Evolutionary conservation across 2,888 invertebrate species (phyloP).

Genomic region (Dendrolimus pini): DNA sequence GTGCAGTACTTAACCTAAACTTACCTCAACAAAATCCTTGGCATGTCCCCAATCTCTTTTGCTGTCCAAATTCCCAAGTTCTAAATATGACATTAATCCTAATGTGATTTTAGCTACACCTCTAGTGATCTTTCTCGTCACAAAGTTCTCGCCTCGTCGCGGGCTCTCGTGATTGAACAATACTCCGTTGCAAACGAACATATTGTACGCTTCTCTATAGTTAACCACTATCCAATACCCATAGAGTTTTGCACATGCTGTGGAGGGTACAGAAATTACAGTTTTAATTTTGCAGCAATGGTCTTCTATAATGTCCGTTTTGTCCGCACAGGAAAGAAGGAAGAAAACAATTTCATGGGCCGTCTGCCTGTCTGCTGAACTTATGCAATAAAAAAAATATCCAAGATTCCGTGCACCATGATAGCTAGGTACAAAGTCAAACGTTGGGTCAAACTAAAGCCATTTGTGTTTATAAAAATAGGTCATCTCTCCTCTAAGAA

Average conservation of each 20-base stretch:
- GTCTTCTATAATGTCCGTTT: too few relatives aligned
- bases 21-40: conserved; percentile 94
- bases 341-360: too few relatives aligned
- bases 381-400: too few relatives aligned
- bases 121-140: conserved; percentile 97
- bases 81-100: conserved; percentile 89
- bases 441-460: too few relatives aligned
- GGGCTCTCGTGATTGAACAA: conserved; percentile 98
- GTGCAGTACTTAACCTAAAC: conserved; percentile 8
- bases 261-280: background rate
- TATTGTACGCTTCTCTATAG: conserved; percentile 95
- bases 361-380: too few relatives aligned
- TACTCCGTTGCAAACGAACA: conserved; percentile 97
- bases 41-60: conserved; percentile 99
- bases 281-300: too few relatives aligned
- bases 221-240: conserved; percentile 98
- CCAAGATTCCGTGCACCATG: too few relatives aligned
- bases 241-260: conserved; percentile 96
- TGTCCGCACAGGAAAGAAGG: too few relatives aligned
- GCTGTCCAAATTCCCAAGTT: conserved; percentile 96
- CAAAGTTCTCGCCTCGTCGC: conserved; percentile 97
- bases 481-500: too few relatives aligned
- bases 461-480: too few relatives aligned
- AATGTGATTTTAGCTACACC: conserved; percentile 97
- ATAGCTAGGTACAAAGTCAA: too few relatives aligned